Percentiles rank a stretch among this genome's conserved stretches.
phyloP scores from a whole-genome alignment of 2,113 vertebrate species.

The Phyllopteryx taeniolatus region DNA sequence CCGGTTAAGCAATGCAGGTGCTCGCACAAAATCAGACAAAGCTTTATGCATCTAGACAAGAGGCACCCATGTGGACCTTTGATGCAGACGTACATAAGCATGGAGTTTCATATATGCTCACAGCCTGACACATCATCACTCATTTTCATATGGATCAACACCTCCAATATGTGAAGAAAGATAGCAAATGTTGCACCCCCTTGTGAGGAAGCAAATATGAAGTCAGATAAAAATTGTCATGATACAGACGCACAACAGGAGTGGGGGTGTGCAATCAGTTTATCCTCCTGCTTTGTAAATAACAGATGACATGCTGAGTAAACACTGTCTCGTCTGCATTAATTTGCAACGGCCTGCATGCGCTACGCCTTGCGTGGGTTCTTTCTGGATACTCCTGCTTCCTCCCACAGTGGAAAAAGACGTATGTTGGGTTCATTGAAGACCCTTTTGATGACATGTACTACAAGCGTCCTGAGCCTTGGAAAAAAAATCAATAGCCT shows the following conservation, averaged over 20 bases:
- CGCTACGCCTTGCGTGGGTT: constrained; percentile 23
- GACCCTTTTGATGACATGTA: neutral
- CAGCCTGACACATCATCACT: neutral
- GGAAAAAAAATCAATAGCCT: too few species aligned
- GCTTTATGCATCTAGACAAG: neutral
- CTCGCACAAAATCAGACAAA: constrained; percentile 1
- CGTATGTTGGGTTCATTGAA: neutral
- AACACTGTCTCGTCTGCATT: constrained; percentile 36
- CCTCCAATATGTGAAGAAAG: neutral
- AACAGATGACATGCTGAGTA: constrained; percentile 19
- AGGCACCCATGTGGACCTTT: neutral
- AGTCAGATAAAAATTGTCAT: constrained; percentile 7
- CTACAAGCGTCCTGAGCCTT: too few species aligned
- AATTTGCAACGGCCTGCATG: constrained; percentile 26
- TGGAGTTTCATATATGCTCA: neutral
- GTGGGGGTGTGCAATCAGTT: neutral
- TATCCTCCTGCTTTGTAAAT: constrained; percentile 12
- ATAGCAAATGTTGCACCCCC: constrained; percentile 11
- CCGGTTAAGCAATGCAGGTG: constrained; percentile 76
- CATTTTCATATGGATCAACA: constrained; percentile 1
- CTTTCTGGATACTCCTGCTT: neutral
- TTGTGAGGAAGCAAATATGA: constrained; percentile 25
- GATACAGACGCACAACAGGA: constrained; percentile 10
- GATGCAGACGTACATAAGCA: constrained; percentile 5
- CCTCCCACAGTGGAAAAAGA: neutral